These are phyloP conservation scores for Drosophila mercatorum DNA, from an alignment of 2,888 invertebrate genomes.

Conservation along the genomic window DNA sequence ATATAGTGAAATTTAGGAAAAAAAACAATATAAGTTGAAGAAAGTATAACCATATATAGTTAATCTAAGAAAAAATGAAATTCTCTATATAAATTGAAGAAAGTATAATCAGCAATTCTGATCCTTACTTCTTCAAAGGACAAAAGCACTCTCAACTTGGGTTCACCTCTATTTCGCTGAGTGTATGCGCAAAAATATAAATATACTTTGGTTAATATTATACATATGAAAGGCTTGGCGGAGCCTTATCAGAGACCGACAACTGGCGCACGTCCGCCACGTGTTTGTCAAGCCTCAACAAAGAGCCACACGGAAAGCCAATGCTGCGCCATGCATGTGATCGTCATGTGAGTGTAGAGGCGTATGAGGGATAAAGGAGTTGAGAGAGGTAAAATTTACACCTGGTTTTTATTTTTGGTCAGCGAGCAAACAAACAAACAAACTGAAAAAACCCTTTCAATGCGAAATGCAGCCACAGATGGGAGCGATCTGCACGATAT, in stretches of 20 bases:
- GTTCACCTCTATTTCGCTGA: neutral
- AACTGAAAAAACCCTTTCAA: slow-evolving; percentile 63
- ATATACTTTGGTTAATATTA: slow-evolving; percentile 24
- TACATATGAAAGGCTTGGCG: slow-evolving; percentile 14
- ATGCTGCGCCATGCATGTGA: slow-evolving; percentile 26
- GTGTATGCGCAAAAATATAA: slow-evolving; percentile 50
- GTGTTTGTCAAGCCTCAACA: slow-evolving; percentile 48
- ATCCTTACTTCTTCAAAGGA: neutral
- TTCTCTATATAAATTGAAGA: neutral
- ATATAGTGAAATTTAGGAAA: no score
- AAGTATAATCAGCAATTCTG: neutral
- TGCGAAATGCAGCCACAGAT: slow-evolving; percentile 70
- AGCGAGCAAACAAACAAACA: slow-evolving; percentile 47
- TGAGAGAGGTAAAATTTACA: slow-evolving; percentile 69
- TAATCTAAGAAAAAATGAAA: neutral
- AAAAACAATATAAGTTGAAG: no score
- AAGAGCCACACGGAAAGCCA: slow-evolving; percentile 8
- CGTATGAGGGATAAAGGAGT: slow-evolving; percentile 17
- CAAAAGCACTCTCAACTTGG: no score
- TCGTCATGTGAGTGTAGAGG: neutral
- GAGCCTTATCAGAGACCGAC: slow-evolving; percentile 62
- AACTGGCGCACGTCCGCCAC: slow-evolving; percentile 77
- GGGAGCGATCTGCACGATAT: slow-evolving; percentile 48
- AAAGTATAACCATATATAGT: no score
- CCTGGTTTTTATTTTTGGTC: slow-evolving; percentile 76